Base-by-base conservation (phyloP, 53 echinoderm and acorn worm genomes). In the Hippasteria phrygiana region DNA sequence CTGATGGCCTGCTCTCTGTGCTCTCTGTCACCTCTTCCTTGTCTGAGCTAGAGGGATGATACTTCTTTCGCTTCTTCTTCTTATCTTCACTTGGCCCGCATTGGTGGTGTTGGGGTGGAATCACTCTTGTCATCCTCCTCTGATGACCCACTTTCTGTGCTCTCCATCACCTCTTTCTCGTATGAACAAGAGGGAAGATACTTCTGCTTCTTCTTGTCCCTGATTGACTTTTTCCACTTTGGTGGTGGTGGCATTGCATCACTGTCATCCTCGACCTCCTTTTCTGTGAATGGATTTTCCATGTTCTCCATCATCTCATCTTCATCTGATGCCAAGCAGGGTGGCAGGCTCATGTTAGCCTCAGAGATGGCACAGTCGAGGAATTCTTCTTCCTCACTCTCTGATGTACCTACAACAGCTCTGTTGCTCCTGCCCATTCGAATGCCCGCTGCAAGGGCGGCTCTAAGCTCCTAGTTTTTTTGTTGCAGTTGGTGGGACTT, bases 381-480 rank as follows among this genome's bases (percentile, higher is more conserved):
- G 63, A 27, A 63, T 63, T 75, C 75, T 10, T 75, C n/a, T n/a
- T n/a, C n/a, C n/a, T n/a, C 75, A 75, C 75, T 75, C 29, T 46
- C 47, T 20, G 75, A 75, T 29, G 75, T 48, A 16, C 32, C 34
- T 5, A n/a, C n/a, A n/a, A n/a, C n/a, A n/a, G n/a, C n/a, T n/a
- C n/a, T n/a, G n/a, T n/a, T n/a, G n/a, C n/a, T 29, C 3, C 31
- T 28, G 0, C 75, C 75, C 47, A 75, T 75, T 1, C 22, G 47
- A 28, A 75, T 31, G 4, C 75, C 53, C 0, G 47, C 47, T 46
- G 14, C 13, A 3, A 48, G 13, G 0, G 75, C 75, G 9, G 47
- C 48, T 29, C 41, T 35, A 0, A 47, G n/a, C 18, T 50, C 50
- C 13, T 50, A 26, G 47, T 29, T 34, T 29, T 51, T 17, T 6